Percentiles rank a stretch among this genome's conserved stretches.
These are phyloP conservation scores for Anisognathus igniventris DNA, from an alignment of 2,797 vertebrate genomes.

Conservation along the genomic window DNA sequence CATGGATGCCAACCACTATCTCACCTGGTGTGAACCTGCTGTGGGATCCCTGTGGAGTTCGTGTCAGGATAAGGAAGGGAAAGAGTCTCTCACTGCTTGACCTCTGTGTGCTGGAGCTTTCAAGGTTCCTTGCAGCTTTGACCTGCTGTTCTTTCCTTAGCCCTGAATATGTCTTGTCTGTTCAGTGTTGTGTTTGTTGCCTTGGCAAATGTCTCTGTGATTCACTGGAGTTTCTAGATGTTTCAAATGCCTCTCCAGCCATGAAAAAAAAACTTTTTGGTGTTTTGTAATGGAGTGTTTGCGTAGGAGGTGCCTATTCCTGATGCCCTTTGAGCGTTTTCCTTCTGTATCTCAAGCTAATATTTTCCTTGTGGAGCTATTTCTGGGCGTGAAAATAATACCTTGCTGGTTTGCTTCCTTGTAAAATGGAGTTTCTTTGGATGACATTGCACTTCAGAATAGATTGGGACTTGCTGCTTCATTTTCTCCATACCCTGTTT, in stretches of 20 bases:
- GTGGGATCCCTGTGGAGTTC: neutral
- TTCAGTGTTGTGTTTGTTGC: neutral
- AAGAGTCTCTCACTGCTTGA: neutral
- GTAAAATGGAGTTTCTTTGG: neutral
- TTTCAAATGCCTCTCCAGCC: neutral
- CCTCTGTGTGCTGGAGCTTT: neutral
- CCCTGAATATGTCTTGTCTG: neutral
- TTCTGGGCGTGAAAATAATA: neutral
- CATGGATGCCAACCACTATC: neutral
- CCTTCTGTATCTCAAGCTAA: neutral
- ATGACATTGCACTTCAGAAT: neutral
- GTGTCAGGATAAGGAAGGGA: neutral
- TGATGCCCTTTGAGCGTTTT: neutral
- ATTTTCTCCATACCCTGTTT: neutral
- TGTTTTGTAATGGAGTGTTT: neutral
- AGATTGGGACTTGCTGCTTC: neutral
- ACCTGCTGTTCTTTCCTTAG: neutral
- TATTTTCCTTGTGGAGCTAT: neutral
- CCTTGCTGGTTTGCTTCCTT: neutral
- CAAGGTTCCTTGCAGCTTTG: neutral
- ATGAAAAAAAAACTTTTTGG: neutral
- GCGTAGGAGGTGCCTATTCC: neutral
- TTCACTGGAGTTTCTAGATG: conserved; percentile 29
- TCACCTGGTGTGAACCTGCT: neutral
- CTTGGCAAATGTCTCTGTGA: neutral